phyloP scores from a whole-genome alignment of 2,888 invertebrate species.

The Nomada ruficornis region DNA sequence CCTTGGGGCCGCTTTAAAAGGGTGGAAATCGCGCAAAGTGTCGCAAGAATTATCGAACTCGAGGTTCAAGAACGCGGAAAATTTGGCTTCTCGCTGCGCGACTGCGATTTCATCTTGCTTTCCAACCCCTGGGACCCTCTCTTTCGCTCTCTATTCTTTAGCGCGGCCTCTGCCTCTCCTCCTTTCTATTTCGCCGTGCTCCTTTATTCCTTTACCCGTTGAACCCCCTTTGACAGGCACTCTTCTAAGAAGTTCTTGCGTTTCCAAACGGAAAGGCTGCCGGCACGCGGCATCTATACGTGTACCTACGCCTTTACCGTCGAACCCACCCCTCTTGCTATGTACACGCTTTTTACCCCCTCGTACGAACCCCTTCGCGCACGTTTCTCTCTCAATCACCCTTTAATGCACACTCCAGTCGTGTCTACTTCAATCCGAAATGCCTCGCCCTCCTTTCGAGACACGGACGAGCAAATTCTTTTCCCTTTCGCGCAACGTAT shows the following conservation, averaged over 20 bases:
- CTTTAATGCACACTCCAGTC: slow-evolving; percentile 73
- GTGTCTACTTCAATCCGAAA: slow-evolving; percentile 68
- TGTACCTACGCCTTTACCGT: slow-evolving; percentile 50
- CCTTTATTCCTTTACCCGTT: slow-evolving; percentile 50
- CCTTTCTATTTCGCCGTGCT: slow-evolving; percentile 39
- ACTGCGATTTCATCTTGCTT: slow-evolving; percentile 45
- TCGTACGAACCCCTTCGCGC: slow-evolving; percentile 52
- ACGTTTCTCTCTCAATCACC: slow-evolving; percentile 72
- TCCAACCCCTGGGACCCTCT: slow-evolving; percentile 57
- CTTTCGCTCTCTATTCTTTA: slow-evolving; percentile 56
- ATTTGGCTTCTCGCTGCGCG: slow-evolving; percentile 69
- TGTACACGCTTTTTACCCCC: slow-evolving; percentile 57
- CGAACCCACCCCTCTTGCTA: slow-evolving; percentile 33
- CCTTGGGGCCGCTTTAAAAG: slow-evolving; percentile 57
- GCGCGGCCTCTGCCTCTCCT: slow-evolving; percentile 21
- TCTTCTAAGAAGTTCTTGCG: slow-evolving; percentile 60
- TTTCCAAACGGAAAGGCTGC: slow-evolving; percentile 62
- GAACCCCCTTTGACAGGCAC: slow-evolving; percentile 63
- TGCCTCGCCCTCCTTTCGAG: slow-evolving; percentile 49
- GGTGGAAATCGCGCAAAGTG: slow-evolving; percentile 73
- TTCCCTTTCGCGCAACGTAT: slow-evolving; percentile 27
- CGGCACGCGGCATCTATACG: slow-evolving; percentile 48
- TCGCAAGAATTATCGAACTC: slow-evolving; percentile 76
- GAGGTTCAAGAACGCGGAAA: slow-evolving; percentile 76
- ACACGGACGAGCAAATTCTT: slow-evolving; percentile 44